Evolutionary conservation across 92 coral and sea anemone genomes (phyloP).

Genomic region (Plumapathes pennacea): DNA sequence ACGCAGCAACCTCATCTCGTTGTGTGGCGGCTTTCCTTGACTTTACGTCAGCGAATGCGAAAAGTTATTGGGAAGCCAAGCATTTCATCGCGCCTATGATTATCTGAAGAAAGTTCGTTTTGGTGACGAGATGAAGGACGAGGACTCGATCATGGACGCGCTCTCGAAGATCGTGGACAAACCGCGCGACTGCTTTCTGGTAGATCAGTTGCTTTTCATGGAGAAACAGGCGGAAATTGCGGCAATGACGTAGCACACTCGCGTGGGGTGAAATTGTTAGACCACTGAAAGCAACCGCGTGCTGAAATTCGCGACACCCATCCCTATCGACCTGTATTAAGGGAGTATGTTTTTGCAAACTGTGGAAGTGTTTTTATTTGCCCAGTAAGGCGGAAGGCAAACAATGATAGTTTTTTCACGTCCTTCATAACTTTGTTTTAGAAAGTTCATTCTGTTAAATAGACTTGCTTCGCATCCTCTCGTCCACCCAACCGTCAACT

Average conservation of each 20-base stretch:
- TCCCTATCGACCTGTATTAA: too few relatives aligned
- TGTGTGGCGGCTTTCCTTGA: conserved; percentile 31
- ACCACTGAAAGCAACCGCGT: too few relatives aligned
- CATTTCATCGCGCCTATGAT: conserved; percentile 66
- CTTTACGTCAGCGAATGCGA: conserved; percentile 73
- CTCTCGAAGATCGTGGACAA: conserved; percentile 76
- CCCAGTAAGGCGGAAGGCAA: too few relatives aligned
- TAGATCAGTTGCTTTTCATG: conserved; percentile 91
- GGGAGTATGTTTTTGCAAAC: too few relatives aligned
- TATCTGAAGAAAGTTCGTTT: conserved; percentile 81
- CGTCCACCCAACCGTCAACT: too few relatives aligned
- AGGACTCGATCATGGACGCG: conserved; percentile 76
- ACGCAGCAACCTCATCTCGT: too few relatives aligned
- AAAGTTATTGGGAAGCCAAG: conserved; percentile 68
- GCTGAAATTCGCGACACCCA: too few relatives aligned
- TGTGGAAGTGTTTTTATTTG: too few relatives aligned
- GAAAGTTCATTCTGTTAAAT: too few relatives aligned
- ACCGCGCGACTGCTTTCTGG: conserved; percentile 90
- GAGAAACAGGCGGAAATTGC: conserved; percentile 95
- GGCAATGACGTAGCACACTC: conserved; percentile 57
- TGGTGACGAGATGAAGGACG: conserved; percentile 57
- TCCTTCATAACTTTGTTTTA: too few relatives aligned
- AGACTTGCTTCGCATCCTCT: too few relatives aligned
- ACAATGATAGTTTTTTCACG: too few relatives aligned
- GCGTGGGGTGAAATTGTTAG: background rate